These are phyloP conservation scores for Myzus persicae DNA, from an alignment of 1,140 invertebrate species.

Conservation along the genomic window DNA sequence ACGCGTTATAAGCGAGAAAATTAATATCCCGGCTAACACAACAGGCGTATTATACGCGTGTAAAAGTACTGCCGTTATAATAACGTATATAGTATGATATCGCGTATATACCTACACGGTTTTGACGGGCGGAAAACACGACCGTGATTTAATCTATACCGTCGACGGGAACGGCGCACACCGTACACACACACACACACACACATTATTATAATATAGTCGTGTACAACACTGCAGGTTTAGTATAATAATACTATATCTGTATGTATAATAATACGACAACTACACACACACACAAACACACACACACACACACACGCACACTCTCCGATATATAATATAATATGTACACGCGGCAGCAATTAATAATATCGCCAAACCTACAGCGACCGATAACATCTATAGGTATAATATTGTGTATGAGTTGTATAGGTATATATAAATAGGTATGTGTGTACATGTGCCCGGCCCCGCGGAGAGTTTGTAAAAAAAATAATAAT, in stretches of 20 bases:
- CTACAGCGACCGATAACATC: neutral
- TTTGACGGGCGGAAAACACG: slow-evolving; percentile 5
- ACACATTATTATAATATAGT: neutral
- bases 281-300: neutral
- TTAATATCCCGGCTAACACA: neutral
- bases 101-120: neutral
- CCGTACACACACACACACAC: neutral
- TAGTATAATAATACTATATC: too few species aligned
- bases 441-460: neutral
- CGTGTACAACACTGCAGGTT: neutral
- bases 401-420: neutral
- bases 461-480: neutral
- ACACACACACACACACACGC: neutral
- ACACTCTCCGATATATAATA: neutral
- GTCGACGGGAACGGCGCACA: neutral
- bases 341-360: neutral
- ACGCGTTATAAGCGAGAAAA: neutral
- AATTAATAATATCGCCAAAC: slow-evolving; percentile 18
- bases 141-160: neutral
- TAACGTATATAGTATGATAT: neutral
- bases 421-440: neutral
- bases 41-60: neutral
- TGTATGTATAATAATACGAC: neutral
- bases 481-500: neutral
- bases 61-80: neutral